A percentile compares a stretch with the other conserved stretches of the same genome.
Conservation (phyloP, 1,140 invertebrate genomes). For the Drosophila tristis region DNA sequence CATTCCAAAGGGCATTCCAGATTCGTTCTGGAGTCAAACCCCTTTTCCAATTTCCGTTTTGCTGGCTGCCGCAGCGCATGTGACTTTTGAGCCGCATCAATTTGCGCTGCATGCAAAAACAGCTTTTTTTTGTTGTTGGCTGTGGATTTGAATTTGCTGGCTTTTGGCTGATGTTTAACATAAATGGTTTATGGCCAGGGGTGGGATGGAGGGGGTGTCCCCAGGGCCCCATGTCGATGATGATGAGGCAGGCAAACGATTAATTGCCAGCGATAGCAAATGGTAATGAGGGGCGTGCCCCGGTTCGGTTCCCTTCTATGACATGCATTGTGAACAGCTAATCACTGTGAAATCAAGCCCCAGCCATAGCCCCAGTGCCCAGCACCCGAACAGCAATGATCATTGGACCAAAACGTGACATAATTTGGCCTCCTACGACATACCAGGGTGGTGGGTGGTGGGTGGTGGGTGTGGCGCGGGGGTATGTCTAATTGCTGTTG, state of each 20-base stretch:
- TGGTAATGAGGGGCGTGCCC: slow-evolving; percentile 48
- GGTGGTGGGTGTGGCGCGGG: neutral
- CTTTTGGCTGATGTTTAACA: slow-evolving; percentile 31
- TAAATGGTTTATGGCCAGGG: slow-evolving; percentile 18
- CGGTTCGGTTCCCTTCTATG: slow-evolving; percentile 33
- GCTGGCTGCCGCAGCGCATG: neutral
- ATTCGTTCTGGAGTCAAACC: neutral
- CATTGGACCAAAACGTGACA: slow-evolving; percentile 76
- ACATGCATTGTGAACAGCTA: slow-evolving; percentile 74
- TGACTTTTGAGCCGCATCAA: slow-evolving; percentile 28
- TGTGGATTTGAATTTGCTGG: slow-evolving; percentile 4
- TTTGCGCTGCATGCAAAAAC: slow-evolving; percentile 10
- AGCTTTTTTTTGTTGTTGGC: neutral
- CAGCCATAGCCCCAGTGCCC: neutral
- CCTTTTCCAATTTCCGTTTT: slow-evolving; percentile 2
- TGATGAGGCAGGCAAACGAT: slow-evolving; percentile 26
- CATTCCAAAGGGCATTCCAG: neutral
- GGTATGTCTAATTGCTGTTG: slow-evolving; percentile 48
- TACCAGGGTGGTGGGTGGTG: neutral
- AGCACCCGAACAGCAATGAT: slow-evolving; percentile 33
- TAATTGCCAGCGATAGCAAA: slow-evolving; percentile 43
- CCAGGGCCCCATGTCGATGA: too few relatives aligned
- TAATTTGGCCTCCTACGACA: slow-evolving; percentile 49
- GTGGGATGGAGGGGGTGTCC: too few relatives aligned
- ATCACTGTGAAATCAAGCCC: slow-evolving; percentile 72